A percentile compares a stretch with the other conserved stretches of the same genome.
Evolutionary conservation across 2,888 invertebrate species (phyloP).

Genomic region (Pyrgus malvae): DNA sequence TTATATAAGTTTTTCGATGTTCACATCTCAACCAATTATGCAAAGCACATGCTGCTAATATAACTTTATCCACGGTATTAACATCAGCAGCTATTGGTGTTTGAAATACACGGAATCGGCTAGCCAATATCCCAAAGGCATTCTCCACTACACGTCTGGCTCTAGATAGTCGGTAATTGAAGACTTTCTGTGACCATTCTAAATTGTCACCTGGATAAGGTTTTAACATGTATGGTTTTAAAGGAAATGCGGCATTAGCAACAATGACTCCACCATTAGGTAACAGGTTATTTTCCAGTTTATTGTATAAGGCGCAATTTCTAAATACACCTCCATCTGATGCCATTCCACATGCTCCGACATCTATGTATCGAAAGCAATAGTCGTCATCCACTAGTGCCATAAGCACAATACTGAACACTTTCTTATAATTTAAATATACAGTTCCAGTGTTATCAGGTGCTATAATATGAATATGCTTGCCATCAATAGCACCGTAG

Average conservation of each 20-base stretch:
- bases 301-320: slow-evolving; percentile 10
- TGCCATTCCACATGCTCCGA: slow-evolving; percentile 29
- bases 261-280: slow-evolving; percentile 24
- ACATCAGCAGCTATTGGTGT: no score
- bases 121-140: slow-evolving; percentile 24
- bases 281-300: slow-evolving; percentile 23
- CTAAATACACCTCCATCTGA: slow-evolving; percentile 39
- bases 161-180: slow-evolving; percentile 27
- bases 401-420: slow-evolving; percentile 30
- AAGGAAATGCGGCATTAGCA: slow-evolving; percentile 31
- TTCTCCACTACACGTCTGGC: slow-evolving; percentile 30
- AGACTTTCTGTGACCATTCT: slow-evolving; percentile 24
- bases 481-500: no score
- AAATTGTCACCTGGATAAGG: slow-evolving; percentile 27
- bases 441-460: no score
- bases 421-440: slow-evolving; percentile 31
- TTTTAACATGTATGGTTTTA: slow-evolving; percentile 29
- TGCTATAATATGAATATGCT: no score
- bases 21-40: no score
- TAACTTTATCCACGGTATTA: no score
- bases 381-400: slow-evolving; percentile 31
- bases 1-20: no score
- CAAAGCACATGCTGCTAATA: no score
- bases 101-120: slow-evolving; percentile 22
- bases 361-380: slow-evolving; percentile 29